phyloP scores from a whole-genome alignment of 1,140 invertebrate genomes.

The Rhagoletis pomonella region DNA sequence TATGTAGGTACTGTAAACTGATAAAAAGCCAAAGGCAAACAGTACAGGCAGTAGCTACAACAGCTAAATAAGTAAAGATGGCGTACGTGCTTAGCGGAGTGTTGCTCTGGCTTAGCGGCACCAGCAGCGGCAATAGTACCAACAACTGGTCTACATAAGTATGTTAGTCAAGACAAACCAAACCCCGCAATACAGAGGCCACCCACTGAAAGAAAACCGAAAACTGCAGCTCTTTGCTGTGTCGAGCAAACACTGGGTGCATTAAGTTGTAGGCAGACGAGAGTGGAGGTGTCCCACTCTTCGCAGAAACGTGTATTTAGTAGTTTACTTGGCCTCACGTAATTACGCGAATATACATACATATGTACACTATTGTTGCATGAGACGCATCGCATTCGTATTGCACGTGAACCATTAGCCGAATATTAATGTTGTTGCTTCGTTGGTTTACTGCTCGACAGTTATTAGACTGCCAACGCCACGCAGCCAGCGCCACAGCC shows the following conservation, averaged over 20 bases:
- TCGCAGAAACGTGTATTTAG: not conserved
- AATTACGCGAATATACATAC: not conserved
- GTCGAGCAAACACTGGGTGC: not conserved
- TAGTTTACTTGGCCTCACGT: not conserved
- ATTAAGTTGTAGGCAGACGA: not conserved
- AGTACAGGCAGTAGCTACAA: not conserved
- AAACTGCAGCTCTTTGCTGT: not conserved
- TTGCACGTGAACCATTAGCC: not conserved
- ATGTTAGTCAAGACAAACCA: not conserved
- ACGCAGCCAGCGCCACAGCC: not conserved
- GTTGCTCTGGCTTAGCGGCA: conserved; percentile 5
- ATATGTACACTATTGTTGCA: not conserved
- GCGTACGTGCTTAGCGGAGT: conserved; percentile 6
- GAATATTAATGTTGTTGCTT: not conserved
- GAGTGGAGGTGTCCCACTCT: too few species aligned
- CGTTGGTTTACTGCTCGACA: not conserved
- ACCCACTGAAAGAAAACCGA: too few species aligned
- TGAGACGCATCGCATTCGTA: not conserved
- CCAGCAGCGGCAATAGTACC: not conserved
- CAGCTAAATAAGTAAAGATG: not conserved
- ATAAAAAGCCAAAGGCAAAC: conserved; percentile 29
- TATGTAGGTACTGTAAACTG: not conserved
- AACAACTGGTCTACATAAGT: too few species aligned
- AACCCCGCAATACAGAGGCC: too few species aligned
- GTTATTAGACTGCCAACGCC: not conserved